Base-by-base conservation (phyloP, 2,113 vertebrate genomes). In the Amazona guildingii region DNA sequence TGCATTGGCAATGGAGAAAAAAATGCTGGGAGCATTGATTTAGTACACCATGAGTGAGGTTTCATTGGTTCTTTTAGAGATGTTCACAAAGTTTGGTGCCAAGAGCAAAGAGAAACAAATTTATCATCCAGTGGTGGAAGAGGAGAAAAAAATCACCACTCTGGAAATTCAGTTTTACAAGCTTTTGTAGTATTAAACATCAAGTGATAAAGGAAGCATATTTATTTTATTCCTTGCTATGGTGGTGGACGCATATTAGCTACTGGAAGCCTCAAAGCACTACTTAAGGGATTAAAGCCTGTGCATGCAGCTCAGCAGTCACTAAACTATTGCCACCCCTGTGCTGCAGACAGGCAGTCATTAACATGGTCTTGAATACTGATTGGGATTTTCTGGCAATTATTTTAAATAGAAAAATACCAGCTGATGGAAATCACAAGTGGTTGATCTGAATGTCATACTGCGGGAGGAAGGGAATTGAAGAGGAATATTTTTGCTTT, bases 51-150 rank as follows among this genome's bases (percentile, higher is more conserved):
- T 81, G 90, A 82, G 66, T 48, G 87, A 66, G 23, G 75, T 90
- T 68, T 82, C 13, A 4, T 86, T 95, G 94, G 95, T 94, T 92
- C 88, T 95, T 94, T 94, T 92, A 96, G 90, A 95, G 94, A 92
- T 79, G 64, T 35, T 91, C 96, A 79, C 91, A 66, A 94, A 85
- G 48, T 94, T 88, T 68, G 37, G 48, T 73, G 95, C 94, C 95
- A 96, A 92, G 41, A 87, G 41, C 39, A 92, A 96, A 96, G 83
- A 89, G n/a, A 96, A 96, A 96, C 80, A 84, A 72, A 89, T 89
- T 72, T 44, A 59, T 87, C 52, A 85, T 79, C 86, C 92, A 89
- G 10, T 1, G 0, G 14, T 33, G 64, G 52, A 92, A 62, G 13
- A 57, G 24, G 2, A 2, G 39, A 69, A 79, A 63, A 80, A 86